phyloP scores from a whole-genome alignment of 2,888 invertebrate genomes.

The Alviniconcha strummeri region DNA sequence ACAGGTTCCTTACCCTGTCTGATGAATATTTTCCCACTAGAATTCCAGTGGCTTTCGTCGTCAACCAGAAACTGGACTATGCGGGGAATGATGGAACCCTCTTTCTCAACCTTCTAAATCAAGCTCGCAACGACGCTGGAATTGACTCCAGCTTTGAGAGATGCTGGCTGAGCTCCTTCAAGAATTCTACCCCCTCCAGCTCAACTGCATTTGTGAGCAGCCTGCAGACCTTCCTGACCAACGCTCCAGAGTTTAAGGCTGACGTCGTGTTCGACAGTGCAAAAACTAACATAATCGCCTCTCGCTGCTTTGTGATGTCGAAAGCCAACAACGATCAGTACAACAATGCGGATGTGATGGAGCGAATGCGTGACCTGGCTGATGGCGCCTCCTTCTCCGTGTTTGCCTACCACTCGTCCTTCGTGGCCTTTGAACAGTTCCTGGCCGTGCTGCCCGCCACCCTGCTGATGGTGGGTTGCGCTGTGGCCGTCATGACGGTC shows the following conservation, averaged over 20 bases:
- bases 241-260: slow-evolving; percentile 32
- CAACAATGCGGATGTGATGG: slow-evolving; percentile 57
- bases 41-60: slow-evolving; percentile 34
- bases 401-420: slow-evolving; percentile 54
- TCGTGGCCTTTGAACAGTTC: slow-evolving; percentile 64
- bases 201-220: slow-evolving; percentile 33
- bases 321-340: slow-evolving; percentile 88
- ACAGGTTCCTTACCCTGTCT: slow-evolving; percentile 42
- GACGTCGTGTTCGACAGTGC: slow-evolving; percentile 44
- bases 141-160: slow-evolving; percentile 32
- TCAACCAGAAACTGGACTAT: slow-evolving; percentile 8
- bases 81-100: background rate
- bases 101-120: slow-evolving; percentile 18
- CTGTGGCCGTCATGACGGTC: slow-evolving; percentile 58
- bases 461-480: slow-evolving; percentile 60
- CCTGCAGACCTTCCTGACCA: slow-evolving; percentile 33
- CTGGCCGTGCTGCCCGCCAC: slow-evolving; percentile 60
- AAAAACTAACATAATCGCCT: slow-evolving; percentile 81
- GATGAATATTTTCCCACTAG: slow-evolving; percentile 41
- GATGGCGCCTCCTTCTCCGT: slow-evolving; percentile 48
- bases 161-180: slow-evolving; percentile 41
- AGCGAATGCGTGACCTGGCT: slow-evolving; percentile 53
- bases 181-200: slow-evolving; percentile 26
- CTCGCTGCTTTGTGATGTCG: slow-evolving; percentile 67
- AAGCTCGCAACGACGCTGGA: slow-evolving; percentile 20